These are phyloP conservation scores for Pitta sordida DNA, from an alignment of 2,113 vertebrate genomes.

Conservation along the genomic window DNA sequence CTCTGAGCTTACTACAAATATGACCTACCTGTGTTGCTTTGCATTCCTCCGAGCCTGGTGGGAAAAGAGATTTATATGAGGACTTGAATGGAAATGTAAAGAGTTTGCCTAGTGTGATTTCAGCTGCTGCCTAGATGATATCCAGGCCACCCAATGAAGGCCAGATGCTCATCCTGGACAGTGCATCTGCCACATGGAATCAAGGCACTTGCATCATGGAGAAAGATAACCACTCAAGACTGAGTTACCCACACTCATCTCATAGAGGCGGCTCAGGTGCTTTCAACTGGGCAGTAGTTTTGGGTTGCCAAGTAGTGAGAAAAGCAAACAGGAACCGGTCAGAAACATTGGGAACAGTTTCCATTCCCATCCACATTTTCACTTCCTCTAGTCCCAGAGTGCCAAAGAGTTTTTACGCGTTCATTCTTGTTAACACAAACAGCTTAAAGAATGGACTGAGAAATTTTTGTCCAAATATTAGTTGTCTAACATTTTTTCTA, in stretches of 20 bases:
- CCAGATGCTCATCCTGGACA: not conserved
- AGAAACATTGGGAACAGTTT: not conserved
- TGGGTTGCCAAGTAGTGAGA: not conserved
- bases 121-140: not conserved
- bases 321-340: rapidly evolving
- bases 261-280: not conserved
- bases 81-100: not conserved
- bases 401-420: not conserved
- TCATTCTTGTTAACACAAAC: not conserved
- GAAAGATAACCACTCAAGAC: not conserved
- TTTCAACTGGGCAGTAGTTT: not conserved
- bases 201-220: not conserved
- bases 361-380: not conserved
- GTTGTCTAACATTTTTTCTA: not conserved
- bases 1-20: not conserved
- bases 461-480: not conserved
- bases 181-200: too few species aligned
- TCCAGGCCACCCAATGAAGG: not conserved
- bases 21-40: not conserved
- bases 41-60: not conserved
- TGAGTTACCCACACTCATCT: rapidly evolving
- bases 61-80: not conserved
- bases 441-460: not conserved
- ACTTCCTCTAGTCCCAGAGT: not conserved
- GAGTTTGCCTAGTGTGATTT: not conserved